These are phyloP conservation scores for Pachycephala philippinensis DNA, from an alignment of 2,113 vertebrate genomes.

Conservation along the genomic window DNA sequence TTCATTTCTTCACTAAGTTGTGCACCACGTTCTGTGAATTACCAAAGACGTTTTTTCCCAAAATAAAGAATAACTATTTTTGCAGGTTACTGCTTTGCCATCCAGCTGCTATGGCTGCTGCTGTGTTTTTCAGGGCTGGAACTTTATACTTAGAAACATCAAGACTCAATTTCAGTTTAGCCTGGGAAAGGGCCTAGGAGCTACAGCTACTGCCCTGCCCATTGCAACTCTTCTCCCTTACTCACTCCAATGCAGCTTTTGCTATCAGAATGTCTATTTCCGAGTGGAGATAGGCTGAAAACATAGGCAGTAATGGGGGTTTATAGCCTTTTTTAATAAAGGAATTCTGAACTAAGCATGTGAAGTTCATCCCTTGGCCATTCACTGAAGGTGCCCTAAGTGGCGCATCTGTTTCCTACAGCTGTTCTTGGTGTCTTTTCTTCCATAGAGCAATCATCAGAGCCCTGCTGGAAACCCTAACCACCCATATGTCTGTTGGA, in stretches of 20 bases:
- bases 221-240: background rate
- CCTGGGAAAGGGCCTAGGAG: background rate
- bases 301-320: background rate
- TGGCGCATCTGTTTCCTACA: background rate
- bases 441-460: background rate
- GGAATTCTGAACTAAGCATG: background rate
- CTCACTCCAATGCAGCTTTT: background rate
- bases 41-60: background rate
- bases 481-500: background rate
- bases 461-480: background rate
- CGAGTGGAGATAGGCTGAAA: background rate
- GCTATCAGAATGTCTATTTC: background rate
- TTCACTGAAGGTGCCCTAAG: background rate
- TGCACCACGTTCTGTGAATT: fast-evolving
- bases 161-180: background rate
- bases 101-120: background rate
- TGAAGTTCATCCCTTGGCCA: background rate
- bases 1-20: background rate
- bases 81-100: background rate
- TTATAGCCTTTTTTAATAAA: background rate
- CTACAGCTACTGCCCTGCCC: background rate
- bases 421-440: background rate
- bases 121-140: background rate
- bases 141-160: background rate
- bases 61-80: background rate